Percentiles rank a stretch among this genome's conserved stretches.
Conservation (phyloP, 2,888 invertebrate genomes). For the Amblyjoppa fuscipennis region DNA sequence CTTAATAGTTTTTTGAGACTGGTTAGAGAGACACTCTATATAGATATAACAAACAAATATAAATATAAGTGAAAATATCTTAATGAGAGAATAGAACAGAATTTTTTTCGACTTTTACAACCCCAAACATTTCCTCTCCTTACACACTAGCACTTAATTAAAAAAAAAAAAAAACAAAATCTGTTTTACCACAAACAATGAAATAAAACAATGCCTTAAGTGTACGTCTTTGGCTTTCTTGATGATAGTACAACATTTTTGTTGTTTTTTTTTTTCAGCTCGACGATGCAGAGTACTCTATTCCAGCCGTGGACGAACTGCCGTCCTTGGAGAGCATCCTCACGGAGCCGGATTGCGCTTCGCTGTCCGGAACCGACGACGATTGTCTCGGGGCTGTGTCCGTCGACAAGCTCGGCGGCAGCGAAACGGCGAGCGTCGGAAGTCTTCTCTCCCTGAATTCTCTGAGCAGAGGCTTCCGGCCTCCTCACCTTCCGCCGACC, state of each 20-base stretch:
- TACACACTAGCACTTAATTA: neutral
- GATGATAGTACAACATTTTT: slow-evolving; percentile 28
- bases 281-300: slow-evolving; percentile 93
- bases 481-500: slow-evolving; percentile 84
- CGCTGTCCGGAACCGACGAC: slow-evolving; percentile 87
- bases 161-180: too few species aligned
- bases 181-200: too few species aligned
- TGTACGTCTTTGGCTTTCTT: neutral
- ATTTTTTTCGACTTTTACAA: too few species aligned
- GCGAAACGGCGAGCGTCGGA: slow-evolving; percentile 86
- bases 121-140: neutral
- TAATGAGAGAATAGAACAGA: too few species aligned
- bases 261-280: slow-evolving; percentile 85
- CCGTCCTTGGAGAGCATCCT: slow-evolving; percentile 94
- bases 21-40: too few species aligned
- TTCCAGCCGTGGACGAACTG: slow-evolving; percentile 91
- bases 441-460: slow-evolving; percentile 86
- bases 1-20: too few species aligned
- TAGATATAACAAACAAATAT: too few species aligned
- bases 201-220: too few species aligned
- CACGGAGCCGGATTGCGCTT: slow-evolving; percentile 90
- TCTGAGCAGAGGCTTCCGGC: slow-evolving; percentile 78
- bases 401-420: slow-evolving; percentile 82
- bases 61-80: too few species aligned
- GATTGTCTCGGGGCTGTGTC: slow-evolving; percentile 80